A percentile compares a stretch with the other conserved stretches of the same genome.
phyloP scores from a whole-genome alignment of 2,888 invertebrate genomes.

The Allacma fusca region DNA sequence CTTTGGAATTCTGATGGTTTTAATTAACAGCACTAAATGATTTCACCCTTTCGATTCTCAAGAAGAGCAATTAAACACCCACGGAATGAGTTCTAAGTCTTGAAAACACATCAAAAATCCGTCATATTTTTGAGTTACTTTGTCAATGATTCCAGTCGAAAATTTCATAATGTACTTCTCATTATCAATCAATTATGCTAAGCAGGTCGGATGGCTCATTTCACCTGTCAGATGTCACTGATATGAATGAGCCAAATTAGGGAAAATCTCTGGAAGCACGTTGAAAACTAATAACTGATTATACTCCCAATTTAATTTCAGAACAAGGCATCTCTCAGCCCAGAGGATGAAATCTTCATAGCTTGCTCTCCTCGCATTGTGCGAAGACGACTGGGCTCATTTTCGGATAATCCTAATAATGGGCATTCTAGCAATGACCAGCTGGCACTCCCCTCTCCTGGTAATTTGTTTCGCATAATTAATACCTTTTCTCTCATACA shows the following conservation, averaged over 20 bases:
- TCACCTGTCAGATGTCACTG: slow-evolving; percentile 27
- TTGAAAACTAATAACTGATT: slow-evolving; percentile 18
- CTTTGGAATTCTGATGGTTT: slow-evolving; percentile 42
- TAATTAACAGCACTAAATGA: slow-evolving; percentile 46
- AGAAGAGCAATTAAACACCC: slow-evolving; percentile 47
- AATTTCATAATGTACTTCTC: neutral
- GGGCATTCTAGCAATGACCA: slow-evolving; percentile 55
- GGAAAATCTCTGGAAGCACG: neutral
- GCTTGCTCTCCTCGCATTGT: slow-evolving; percentile 74
- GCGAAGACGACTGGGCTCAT: slow-evolving; percentile 74
- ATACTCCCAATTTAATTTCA: slow-evolving; percentile 26
- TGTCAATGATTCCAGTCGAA: neutral
- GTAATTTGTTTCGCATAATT: slow-evolving; percentile 38
- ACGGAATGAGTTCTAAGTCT: slow-evolving; percentile 29
- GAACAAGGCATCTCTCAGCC: slow-evolving; percentile 67
- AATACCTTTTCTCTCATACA: neutral
- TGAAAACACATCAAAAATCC: slow-evolving; percentile 9
- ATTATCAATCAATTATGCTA: slow-evolving; percentile 32
- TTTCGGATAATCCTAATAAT: slow-evolving; percentile 66
- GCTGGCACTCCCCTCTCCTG: slow-evolving; percentile 62
- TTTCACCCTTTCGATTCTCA: slow-evolving; percentile 44
- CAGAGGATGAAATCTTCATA: slow-evolving; percentile 72
- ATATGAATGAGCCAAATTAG: slow-evolving; percentile 10
- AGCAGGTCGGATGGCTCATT: slow-evolving; percentile 17
- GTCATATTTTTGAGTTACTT: neutral